Evolutionary conservation across 2,113 vertebrate species (phyloP), one percentile per base, ranked within the genome.

Genomic region (Podocnemis expansa): DNA sequence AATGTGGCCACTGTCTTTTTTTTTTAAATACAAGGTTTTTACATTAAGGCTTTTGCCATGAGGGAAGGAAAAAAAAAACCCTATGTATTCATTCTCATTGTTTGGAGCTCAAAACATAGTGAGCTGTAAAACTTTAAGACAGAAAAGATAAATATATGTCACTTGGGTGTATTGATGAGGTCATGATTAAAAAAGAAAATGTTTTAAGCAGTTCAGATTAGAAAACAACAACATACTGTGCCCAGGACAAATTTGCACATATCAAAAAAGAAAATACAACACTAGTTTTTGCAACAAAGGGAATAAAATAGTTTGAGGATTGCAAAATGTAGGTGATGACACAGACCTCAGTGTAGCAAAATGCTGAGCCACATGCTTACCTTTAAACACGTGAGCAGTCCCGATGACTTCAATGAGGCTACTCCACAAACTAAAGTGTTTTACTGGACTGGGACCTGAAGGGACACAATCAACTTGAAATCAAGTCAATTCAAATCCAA

Each of bases 371-470:
- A 14, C 79, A 67, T 87, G 92, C 52, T 81, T 90, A 89, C 79
- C 27, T 87, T 47, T 90, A 87, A 96, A 85, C 79, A 88, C 76
- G 82, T 89, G 92, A 96, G 94, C 83, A 60, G 78, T 55, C 94
- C 8, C 21, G 81, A 24, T 55, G 47, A 79, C 73, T 87, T 90
- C 63, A 89, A 91, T 24, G 70, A 95, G 80, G 78, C 25, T 55
- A 41, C 9, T 45, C 12, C 41, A 41, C 25, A 76, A 1, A 25
- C 41, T 76, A 45, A 95, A 92, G 91, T 52, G 85, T 79, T 92
- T 94, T 92, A 9, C 0, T 56, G 60, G 84, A 78, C 76, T 93
- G 63, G 87, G 70, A 55, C 43, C 60, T 90, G 91, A 87, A 34
- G 67, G 49, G 31, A 7, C 38, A n/a, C 60, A 92, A 93, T 31